Evolutionary conservation across 2,797 vertebrate species (phyloP).

Genomic region (Aythya fuligula): DNA sequence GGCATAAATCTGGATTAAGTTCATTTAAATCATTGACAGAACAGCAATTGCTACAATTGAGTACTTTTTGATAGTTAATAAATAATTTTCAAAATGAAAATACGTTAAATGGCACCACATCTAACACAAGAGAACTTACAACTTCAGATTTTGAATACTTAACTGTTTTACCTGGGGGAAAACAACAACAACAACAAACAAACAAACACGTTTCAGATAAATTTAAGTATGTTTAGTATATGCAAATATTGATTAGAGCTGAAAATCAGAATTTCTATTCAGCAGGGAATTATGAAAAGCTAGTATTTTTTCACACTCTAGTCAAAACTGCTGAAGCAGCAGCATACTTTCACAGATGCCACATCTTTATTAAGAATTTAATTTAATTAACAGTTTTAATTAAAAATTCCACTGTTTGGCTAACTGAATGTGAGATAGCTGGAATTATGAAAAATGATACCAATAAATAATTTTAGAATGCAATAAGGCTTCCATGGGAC

Average conservation of each 20-base stretch:
- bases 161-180: neutral
- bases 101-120: neutral
- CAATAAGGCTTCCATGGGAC: neutral
- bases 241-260: neutral
- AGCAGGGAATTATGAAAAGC: neutral
- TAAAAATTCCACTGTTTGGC: neutral
- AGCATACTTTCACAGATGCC: conserved; percentile 11
- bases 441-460: neutral
- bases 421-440: neutral
- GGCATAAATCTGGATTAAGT: neutral
- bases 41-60: neutral
- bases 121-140: neutral
- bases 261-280: conserved; percentile 14
- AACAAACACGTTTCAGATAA: neutral
- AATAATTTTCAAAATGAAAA: neutral
- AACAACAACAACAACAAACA: neutral
- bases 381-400: conserved; percentile 33
- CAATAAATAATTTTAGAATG: neutral
- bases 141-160: neutral
- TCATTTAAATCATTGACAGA: neutral
- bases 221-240: neutral
- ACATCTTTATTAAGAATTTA: neutral
- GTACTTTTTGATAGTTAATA: neutral
- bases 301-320: neutral
- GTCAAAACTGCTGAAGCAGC: neutral